A percentile compares a stretch with the other conserved stretches of the same genome.
phyloP scores from a whole-genome alignment of 2,113 vertebrate genomes.

The Oenanthe melanoleuca region DNA sequence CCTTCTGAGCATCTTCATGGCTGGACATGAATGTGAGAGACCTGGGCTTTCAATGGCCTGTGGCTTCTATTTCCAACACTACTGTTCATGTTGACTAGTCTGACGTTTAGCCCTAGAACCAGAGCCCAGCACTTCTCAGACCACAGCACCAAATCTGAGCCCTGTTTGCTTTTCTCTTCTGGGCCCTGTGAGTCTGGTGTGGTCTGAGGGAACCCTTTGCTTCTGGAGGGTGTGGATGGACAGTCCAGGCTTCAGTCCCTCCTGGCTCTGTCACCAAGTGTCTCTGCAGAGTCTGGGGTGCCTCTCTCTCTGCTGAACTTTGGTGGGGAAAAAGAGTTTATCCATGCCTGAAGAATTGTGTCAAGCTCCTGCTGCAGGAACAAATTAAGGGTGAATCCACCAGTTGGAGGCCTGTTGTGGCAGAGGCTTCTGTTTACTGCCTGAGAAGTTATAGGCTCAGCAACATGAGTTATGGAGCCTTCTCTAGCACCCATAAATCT shows the following conservation, averaged over 20 bases:
- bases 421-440: constrained; percentile 15
- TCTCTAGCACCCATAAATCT: constrained; percentile 33
- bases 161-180: not conserved
- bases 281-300: not conserved
- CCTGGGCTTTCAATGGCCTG: not conserved
- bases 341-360: not conserved
- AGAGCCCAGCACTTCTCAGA: not conserved
- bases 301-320: not conserved
- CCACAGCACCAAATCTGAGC: not conserved
- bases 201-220: not conserved
- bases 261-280: not conserved
- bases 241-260: not conserved
- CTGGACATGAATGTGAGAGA: not conserved
- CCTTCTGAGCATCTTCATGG: not conserved
- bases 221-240: not conserved
- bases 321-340: not conserved
- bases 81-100: not conserved
- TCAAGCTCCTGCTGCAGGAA: not conserved
- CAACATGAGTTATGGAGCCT: constrained; percentile 26
- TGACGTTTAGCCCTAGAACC: not conserved
- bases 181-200: not conserved
- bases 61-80: not conserved
- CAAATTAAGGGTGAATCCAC: not conserved
- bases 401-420: not conserved
- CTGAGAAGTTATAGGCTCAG: not conserved